Percentiles rank a stretch among this genome's conserved stretches.
phyloP scores from a whole-genome alignment of 2,888 invertebrate genomes.

The Micoletzkya japonica region DNA sequence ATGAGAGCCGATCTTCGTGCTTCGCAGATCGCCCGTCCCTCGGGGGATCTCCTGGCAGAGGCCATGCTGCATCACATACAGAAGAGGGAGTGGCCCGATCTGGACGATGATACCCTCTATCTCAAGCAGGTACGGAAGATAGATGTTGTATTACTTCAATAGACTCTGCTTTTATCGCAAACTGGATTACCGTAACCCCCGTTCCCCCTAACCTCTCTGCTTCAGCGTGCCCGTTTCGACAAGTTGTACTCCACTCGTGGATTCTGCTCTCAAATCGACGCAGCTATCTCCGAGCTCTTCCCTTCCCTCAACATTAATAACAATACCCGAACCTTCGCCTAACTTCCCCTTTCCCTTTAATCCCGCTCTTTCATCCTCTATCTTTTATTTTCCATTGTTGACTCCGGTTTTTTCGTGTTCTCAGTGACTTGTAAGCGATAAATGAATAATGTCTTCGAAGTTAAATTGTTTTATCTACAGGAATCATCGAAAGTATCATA shows the following conservation, averaged over 20 bases:
- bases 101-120: constrained; percentile 57
- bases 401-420: neutral
- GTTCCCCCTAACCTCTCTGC: neutral
- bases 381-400: neutral
- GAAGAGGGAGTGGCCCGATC: constrained; percentile 53
- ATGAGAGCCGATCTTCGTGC: neutral
- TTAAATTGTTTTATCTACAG: neutral
- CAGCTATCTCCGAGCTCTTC: constrained; percentile 56
- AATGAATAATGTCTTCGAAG: no score
- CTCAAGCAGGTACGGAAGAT: constrained; percentile 47
- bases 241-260: constrained; percentile 56
- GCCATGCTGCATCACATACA: constrained; percentile 61
- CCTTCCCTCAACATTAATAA: constrained; percentile 9
- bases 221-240: constrained; percentile 56
- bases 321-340: neutral
- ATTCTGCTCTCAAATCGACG: constrained; percentile 58
- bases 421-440: no score
- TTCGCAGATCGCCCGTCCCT: constrained; percentile 53
- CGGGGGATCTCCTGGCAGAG: constrained; percentile 54
- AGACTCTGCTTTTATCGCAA: no score
- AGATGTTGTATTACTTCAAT: neutral
- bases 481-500: neutral
- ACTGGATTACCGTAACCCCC: neutral
- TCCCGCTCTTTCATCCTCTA: neutral
- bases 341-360: no score